Evolutionary conservation across 2,888 invertebrate genomes (phyloP).

Genomic region (Lypha dubia): DNA sequence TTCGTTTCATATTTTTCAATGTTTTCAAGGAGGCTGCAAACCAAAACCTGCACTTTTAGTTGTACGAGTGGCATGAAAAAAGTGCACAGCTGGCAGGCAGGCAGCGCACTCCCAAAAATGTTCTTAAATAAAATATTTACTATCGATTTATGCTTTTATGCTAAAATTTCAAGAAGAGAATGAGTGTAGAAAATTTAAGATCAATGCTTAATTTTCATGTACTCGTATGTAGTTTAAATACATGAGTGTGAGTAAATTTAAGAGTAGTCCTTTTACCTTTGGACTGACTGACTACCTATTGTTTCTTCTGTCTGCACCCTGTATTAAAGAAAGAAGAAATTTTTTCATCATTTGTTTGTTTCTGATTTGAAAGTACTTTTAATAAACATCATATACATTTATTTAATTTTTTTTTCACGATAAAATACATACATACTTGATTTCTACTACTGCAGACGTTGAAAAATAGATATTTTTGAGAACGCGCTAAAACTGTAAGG

Average conservation of each 20-base stretch:
- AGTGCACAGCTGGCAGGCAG: conserved; percentile 70
- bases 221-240: not conserved
- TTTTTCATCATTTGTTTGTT: conserved; percentile 8
- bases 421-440: not conserved
- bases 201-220: conserved; percentile 9
- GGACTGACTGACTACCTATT: no score
- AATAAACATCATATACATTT: not conserved
- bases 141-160: conserved; percentile 46
- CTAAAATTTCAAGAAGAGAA: conserved; percentile 10
- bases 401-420: not conserved
- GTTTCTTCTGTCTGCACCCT: conserved; percentile 40
- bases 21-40: conserved; percentile 58
- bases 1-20: conserved; percentile 52
- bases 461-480: not conserved
- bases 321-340: not conserved
- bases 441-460: not conserved
- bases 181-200: conserved; percentile 3
- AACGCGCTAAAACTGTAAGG: not conserved
- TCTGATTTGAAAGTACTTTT: conserved; percentile 1
- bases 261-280: not conserved
- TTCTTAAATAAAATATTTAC: conserved; percentile 4
- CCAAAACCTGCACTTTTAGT: conserved; percentile 66
- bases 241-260: not conserved
- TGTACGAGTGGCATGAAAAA: conserved; percentile 23
- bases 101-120: conserved; percentile 57